phyloP scores from a whole-genome alignment of 1,140 invertebrate genomes.

The Drosophila mauritiana region DNA sequence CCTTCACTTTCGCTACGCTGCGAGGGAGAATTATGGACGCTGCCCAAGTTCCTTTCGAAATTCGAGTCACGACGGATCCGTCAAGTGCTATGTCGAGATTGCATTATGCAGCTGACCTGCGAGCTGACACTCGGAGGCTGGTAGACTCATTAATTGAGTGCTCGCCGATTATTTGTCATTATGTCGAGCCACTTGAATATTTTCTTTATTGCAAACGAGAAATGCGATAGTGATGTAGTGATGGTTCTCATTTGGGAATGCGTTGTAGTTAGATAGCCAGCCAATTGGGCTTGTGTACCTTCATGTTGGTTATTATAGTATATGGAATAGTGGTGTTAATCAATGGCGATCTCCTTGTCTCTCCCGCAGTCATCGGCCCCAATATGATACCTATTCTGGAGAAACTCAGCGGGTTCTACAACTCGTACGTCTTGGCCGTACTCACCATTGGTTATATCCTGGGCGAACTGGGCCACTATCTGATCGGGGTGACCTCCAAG shows the following conservation, averaged over 20 bases:
- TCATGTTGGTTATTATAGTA: background rate
- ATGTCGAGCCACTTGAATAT: conserved; percentile 47
- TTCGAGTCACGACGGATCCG: conserved; percentile 54
- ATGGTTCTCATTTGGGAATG: background rate
- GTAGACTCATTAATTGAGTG: conserved; percentile 41
- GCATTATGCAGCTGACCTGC: conserved; percentile 21
- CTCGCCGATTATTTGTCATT: conserved; percentile 56
- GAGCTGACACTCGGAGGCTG: conserved; percentile 9
- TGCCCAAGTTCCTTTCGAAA: conserved; percentile 40
- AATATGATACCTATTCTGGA: conserved; percentile 83
- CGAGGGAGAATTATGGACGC: conserved; percentile 42
- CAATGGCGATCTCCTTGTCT: background rate
- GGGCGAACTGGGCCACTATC: conserved; percentile 93
- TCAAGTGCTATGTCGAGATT: conserved; percentile 1
- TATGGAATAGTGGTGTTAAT: no score
- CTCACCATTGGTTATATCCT: conserved; percentile 93
- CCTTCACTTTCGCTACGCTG: conserved; percentile 53
- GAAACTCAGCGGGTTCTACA: conserved; percentile 89
- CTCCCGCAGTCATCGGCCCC: conserved; percentile 9
- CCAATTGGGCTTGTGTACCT: conserved; percentile 13
- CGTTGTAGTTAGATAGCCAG: background rate
- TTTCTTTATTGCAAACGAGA: conserved; percentile 10
- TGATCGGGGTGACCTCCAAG: conserved; percentile 95
- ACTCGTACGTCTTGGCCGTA: conserved; percentile 90
- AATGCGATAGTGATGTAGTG: background rate